Conservation (phyloP, 2,113 vertebrate species). For the Macrotis lagotis region DNA sequence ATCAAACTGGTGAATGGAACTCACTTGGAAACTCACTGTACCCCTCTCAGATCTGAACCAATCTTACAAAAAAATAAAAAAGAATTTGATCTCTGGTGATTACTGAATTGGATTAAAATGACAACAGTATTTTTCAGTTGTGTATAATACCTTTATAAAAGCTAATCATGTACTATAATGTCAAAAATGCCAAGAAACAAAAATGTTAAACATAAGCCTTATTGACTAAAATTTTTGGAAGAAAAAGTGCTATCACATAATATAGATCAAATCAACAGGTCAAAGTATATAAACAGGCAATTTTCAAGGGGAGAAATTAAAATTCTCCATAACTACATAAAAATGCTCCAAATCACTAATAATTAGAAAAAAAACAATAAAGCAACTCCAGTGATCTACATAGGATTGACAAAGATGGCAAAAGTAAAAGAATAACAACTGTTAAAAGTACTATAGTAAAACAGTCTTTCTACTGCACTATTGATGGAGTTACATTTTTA, state of each 20-base stretch:
- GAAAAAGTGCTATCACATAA: neutral
- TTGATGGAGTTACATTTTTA: neutral
- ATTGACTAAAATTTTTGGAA: neutral
- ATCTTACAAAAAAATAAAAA: too few species aligned
- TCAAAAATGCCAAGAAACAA: neutral
- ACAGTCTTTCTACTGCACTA: neutral
- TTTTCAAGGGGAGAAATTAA: neutral
- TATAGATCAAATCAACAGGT: neutral
- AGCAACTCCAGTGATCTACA: neutral
- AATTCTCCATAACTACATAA: neutral
- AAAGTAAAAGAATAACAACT: neutral
- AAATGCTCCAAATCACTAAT: neutral
- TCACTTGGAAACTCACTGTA: too few species aligned
- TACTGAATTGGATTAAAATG: too few species aligned
- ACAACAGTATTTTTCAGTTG: neutral
- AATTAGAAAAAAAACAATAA: neutral
- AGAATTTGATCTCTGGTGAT: too few species aligned
- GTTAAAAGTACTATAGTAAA: neutral
- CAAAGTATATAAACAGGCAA: neutral
- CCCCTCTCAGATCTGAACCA: too few species aligned
- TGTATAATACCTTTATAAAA: neutral
- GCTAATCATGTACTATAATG: neutral
- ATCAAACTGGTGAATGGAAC: too few species aligned
- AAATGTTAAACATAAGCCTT: neutral
- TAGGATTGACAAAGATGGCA: neutral